Conservation (phyloP, 2,113 vertebrate species). For the Coptodon rendalli region DNA sequence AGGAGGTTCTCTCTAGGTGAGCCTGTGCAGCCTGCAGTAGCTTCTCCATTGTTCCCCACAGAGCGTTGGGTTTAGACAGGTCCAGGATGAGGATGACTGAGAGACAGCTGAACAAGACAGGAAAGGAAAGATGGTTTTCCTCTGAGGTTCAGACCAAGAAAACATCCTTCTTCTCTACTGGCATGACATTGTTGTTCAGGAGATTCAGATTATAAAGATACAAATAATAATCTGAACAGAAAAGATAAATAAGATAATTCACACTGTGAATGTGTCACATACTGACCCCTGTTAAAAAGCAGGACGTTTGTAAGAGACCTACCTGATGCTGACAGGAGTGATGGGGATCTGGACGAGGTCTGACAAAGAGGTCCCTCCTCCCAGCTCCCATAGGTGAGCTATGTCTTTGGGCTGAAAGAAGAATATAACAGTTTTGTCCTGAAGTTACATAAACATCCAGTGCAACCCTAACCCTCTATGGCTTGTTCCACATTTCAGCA, state of each 20-base stretch:
- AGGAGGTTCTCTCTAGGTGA: slow-evolving; percentile 75
- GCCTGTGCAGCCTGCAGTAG: slow-evolving; percentile 78
- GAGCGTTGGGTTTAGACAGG: slow-evolving; percentile 83
- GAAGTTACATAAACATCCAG: background rate
- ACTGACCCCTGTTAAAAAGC: background rate
- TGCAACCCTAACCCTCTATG: background rate
- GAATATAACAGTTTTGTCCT: background rate
- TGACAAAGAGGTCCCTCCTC: slow-evolving; percentile 86
- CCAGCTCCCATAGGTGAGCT: slow-evolving; percentile 94
- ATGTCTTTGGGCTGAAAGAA: slow-evolving; percentile 86
- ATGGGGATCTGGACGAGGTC: slow-evolving; percentile 88
- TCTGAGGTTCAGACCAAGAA: background rate
- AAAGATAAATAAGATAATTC: background rate
- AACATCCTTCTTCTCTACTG: background rate
- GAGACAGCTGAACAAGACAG: slow-evolving; percentile 71
- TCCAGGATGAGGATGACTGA: slow-evolving; percentile 87
- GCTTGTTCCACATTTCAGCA: background rate
- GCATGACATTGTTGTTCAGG: background rate
- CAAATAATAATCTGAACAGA: background rate
- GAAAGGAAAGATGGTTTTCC: background rate
- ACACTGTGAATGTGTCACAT: background rate
- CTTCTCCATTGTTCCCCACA: slow-evolving; percentile 87
- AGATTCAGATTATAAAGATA: background rate
- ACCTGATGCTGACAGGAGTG: slow-evolving; percentile 78
- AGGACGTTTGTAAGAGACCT: background rate